Evolutionary conservation across 1,140 invertebrate species (phyloP), one percentile per base, ranked within the genome.

Genomic region (Cydia fagiglandana): DNA sequence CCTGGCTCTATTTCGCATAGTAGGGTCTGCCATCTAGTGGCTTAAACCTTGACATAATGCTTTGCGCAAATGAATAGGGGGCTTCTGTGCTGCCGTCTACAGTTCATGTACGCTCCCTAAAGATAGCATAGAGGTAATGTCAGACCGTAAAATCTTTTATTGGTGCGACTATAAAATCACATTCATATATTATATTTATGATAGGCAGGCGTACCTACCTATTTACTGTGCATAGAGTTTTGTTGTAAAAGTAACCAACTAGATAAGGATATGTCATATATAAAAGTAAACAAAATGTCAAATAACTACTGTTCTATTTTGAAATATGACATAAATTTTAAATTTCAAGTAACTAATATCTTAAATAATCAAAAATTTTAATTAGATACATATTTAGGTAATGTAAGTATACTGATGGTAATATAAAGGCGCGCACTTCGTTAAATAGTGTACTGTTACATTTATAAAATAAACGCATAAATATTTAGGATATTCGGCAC

Each of bases 301-400:
- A 61, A 61, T 61, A 61, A 0, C 9, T n/a, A 61, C 2, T 61
- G 20, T 61, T 61, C n/a, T 24, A 70, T 41, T 70, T 70, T 70
- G 66, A 70, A 41, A 70, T 9, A 38, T 70, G 66, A 70, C 66
- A 41, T 17, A 4, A 24, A 61, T 89, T 89, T 79, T 78, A 86
- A 89, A 88, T 88, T 88, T 75, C 77, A 84, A 88, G 86, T 87
- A 76, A 77, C 75, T 74, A 68, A 73, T 81, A 75, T 77, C 81
- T 61, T 24, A 17, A 61, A 24, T 61, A 61, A 24, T 24, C 24
- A 61, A 61, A 61, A 61, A 61, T 12, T 61, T 20, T 24, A 17
- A 61, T 10, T 24, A 24, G 7, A 12, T 61, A 61, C 5, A 20
- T 56, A 61, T 24, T 20, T 61, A 61, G 17, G 17, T 61, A 61